Percentiles rank a stretch among this genome's conserved stretches.
Evolutionary conservation across 2,113 vertebrate genomes (phyloP).

Genomic region (Australoheros scitulus): DNA sequence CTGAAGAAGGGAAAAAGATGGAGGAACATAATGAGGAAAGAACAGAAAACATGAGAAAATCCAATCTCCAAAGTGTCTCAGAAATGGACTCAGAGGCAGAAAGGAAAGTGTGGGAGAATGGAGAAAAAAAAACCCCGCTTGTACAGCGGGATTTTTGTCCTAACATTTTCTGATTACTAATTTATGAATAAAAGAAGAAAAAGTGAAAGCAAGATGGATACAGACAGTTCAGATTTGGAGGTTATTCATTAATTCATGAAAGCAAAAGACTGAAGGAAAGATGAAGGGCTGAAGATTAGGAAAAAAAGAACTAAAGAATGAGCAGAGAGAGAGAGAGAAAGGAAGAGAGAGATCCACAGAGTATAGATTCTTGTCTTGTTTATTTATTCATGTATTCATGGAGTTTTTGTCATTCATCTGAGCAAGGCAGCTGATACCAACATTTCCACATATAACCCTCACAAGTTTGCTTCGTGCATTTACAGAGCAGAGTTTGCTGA

Average conservation of each 20-base stretch:
- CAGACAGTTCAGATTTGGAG: constrained; percentile 66
- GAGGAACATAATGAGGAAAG: constrained; percentile 36
- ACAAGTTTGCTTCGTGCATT: constrained; percentile 47
- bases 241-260: constrained; percentile 77
- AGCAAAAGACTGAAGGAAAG: constrained; percentile 66
- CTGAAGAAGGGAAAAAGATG: constrained; percentile 31
- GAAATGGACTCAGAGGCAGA: constrained; percentile 26
- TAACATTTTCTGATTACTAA: constrained; percentile 74
- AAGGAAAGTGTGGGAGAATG: constrained; percentile 22
- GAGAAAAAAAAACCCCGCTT: constrained; percentile 12
- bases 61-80: constrained; percentile 34
- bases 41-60: constrained; percentile 42
- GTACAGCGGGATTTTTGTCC: constrained; percentile 54
- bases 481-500: constrained; percentile 15
- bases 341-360: constrained; percentile 42
- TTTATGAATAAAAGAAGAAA: constrained; percentile 71
- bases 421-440: constrained; percentile 58
- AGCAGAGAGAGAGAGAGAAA: constrained; percentile 35
- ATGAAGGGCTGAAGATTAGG: constrained; percentile 54
- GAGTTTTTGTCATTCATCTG: constrained; percentile 71
- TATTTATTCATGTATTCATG: constrained; percentile 77
- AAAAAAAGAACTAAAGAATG: constrained; percentile 57
- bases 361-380: constrained; percentile 59
- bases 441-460: constrained; percentile 57
- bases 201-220: constrained; percentile 60